These are phyloP conservation scores for Odontomachus brunneus DNA, from an alignment of 1,140 invertebrate species.

Conservation along the genomic window DNA sequence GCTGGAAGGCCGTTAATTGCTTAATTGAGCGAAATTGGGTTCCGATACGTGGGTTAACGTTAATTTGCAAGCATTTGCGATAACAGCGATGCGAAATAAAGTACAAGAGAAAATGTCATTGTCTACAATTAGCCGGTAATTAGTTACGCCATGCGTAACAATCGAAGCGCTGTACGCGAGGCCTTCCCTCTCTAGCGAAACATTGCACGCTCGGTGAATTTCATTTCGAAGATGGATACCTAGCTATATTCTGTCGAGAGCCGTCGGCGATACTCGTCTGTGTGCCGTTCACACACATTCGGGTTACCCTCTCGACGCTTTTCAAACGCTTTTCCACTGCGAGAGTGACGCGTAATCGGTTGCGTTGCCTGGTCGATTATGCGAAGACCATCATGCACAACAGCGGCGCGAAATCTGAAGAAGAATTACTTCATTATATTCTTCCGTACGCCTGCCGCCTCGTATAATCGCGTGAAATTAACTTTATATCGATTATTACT, in stretches of 20 bases:
- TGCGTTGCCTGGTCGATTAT: not conserved
- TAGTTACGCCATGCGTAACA: constrained; percentile 57
- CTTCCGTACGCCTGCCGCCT: no score
- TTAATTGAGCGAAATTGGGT: constrained; percentile 67
- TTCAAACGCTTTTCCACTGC: not conserved
- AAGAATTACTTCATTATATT: no score
- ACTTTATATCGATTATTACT: not conserved
- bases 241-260: constrained; percentile 15
- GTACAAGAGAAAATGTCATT: constrained; percentile 52
- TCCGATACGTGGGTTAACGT: constrained; percentile 50
- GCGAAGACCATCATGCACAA: not conserved
- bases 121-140: constrained; percentile 53
- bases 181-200: constrained; percentile 26
- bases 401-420: not conserved
- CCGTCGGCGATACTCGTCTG: constrained; percentile 6
- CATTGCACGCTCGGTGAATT: constrained; percentile 15
- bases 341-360: not conserved
- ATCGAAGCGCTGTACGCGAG: constrained; percentile 24
- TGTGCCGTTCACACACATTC: not conserved
- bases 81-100: constrained; percentile 53
- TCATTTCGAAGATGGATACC: constrained; percentile 42
- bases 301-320: not conserved
- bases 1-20: constrained; percentile 60
- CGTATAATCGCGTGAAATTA: no score
- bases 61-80: constrained; percentile 46